A percentile compares a stretch with the other conserved stretches of the same genome.
Evolutionary conservation across 2,888 invertebrate species (phyloP).

Genomic region (Tanypteryx hageni): DNA sequence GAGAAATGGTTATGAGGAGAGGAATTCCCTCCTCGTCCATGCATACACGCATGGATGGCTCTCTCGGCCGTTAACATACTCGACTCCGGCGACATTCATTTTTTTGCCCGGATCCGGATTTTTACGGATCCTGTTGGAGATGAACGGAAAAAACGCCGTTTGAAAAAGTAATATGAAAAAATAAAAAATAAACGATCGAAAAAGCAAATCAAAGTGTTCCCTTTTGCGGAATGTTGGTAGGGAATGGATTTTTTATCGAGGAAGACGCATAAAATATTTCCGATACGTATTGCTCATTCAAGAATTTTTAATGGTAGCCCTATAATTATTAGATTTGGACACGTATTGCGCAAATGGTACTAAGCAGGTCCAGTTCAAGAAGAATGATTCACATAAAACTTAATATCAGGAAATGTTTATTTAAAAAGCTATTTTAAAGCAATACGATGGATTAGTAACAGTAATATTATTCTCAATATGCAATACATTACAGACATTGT

Average conservation of each 20-base stretch:
- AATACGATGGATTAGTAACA: too few species aligned
- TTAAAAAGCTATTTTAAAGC: too few species aligned
- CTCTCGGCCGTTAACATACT: neutral
- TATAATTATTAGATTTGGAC: too few species aligned
- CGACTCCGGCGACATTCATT: neutral
- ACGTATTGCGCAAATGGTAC: too few species aligned
- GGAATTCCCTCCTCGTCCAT: neutral
- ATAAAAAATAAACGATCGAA: neutral
- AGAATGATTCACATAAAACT: too few species aligned
- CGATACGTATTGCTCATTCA: too few species aligned
- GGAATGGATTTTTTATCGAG: neutral
- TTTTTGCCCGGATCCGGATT: neutral
- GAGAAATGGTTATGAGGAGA: neutral
- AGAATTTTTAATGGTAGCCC: too few species aligned
- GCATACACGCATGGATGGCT: neutral
- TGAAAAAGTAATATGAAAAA: neutral
- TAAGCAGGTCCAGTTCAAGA: too few species aligned
- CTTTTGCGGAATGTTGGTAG: neutral
- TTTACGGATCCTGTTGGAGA: neutral
- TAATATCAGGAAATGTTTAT: too few species aligned
- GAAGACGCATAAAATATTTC: too few species aligned
- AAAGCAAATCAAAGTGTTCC: neutral
- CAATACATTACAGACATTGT: too few species aligned
- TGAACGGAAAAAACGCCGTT: neutral
- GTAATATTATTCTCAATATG: too few species aligned